Conservation (phyloP, 1,140 invertebrate genomes). For the Mycetomoellerius zeteki region DNA sequence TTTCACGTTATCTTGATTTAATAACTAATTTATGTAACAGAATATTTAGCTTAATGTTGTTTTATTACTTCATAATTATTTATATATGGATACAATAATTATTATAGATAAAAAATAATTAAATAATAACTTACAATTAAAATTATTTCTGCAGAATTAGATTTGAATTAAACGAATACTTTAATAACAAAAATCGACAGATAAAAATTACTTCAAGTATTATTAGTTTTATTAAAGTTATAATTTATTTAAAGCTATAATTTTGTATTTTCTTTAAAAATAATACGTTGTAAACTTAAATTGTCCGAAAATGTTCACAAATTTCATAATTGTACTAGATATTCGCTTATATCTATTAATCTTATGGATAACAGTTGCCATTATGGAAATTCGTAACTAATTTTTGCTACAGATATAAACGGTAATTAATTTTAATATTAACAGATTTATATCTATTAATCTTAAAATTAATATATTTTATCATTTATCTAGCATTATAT, state of each 20-base stretch:
- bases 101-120: neutral
- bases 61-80: neutral
- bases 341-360: too few species aligned
- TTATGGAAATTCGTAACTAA: too few species aligned
- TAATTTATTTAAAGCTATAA: neutral
- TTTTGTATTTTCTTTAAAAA: neutral
- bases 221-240: neutral
- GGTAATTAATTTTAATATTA: too few species aligned
- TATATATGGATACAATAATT: neutral
- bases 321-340: too few species aligned
- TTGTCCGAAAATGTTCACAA: neutral
- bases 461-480: too few species aligned
- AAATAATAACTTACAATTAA: neutral
- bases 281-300: neutral
- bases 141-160: neutral
- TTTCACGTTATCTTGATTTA: neutral
- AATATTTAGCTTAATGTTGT: neutral
- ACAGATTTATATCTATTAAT: too few species aligned
- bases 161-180: neutral
- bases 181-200: neutral
- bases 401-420: too few species aligned
- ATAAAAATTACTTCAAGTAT: conserved; percentile 6
- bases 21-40: neutral
- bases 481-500: neutral
- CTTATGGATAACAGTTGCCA: too few species aligned